Base-by-base conservation (phyloP, 1,140 invertebrate species). In the Penaeus chinensis region DNA sequence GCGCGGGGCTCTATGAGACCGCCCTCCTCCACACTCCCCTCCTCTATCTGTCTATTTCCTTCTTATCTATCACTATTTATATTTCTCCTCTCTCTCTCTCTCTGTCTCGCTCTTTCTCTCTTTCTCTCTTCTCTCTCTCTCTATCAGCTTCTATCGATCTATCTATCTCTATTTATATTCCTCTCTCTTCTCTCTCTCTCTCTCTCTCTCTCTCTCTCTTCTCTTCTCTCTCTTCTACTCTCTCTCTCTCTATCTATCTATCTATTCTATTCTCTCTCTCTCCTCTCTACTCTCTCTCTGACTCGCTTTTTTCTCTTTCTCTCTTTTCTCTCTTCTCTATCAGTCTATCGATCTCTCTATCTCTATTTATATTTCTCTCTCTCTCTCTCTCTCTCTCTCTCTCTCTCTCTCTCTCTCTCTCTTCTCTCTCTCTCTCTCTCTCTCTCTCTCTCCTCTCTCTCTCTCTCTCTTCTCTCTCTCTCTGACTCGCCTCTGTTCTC, bases 191-290 rank as follows among this genome's bases (percentile, higher is more conserved):
- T n/a, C n/a, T n/a, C n/a, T n/a, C n/a, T n/a, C n/a, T n/a, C n/a
- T n/a, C n/a, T n/a, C n/a, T n/a, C n/a, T n/a, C n/a, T n/a, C n/a
- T 32, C 60, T 60, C 79, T 63, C 47, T 81, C 79, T 81, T 63
- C 79, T 22, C 60, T 11, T 27, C 22, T 13, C 62, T 37, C 20
- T 27, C 66, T 60, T 62, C 79, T 63, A 37, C 10, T 62, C 62
- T 81, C 79, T n/a, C n/a, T n/a, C 24, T 22, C 22, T 32, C 24
- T 3, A 19, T 32, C n/a, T n/a, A n/a, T n/a, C n/a, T n/a, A 27
- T 27, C 7, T 37, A 81, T 61, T 80, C 4, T 18, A 22, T 77
- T 10, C 20, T 47, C 74, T 47, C 54, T 32, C 37, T n/a, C 18
- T 47, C 74, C 74, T n/a, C 4, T 77, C 74, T 77, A 77, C n/a